Base-by-base conservation (phyloP, 1,140 invertebrate species). In the Acromyrmex heyeri region DNA sequence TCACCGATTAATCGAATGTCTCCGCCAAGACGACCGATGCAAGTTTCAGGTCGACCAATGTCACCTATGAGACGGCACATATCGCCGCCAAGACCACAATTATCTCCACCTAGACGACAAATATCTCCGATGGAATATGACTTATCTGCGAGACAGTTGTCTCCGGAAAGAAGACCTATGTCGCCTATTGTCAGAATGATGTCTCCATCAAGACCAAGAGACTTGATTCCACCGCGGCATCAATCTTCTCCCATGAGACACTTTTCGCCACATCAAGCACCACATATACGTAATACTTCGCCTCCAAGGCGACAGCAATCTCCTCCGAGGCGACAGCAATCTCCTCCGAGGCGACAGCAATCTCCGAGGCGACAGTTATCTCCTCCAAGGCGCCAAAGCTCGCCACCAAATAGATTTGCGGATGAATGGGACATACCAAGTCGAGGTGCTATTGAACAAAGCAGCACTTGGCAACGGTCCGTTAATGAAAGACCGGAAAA, bases 381-480 rank as follows among this genome's bases (percentile, higher is more conserved):
- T 0, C 91, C 93, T 18, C 72, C 77, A 12, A 85, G 87, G 10
- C 76, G 78, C 1, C 91, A 89, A 27, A 72, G 27, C 5, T 90
- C 92, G 6, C 91, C 92, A 21, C 61, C 61, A 0, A 87, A 87
- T 55, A 89, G 91, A 62, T 93, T 91, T 34, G 79, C 61, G 7
- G 94, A 95, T 69, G 94, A 95, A 0, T 95, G 95, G 95, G 94
- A 95, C 38, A 95, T 95, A 78, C 95, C 94, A 0, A 95, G 89
- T 27, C 90, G 94, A 75, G 92, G 94, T 14, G 92, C 94, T 1
- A 64, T 93, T 7, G 92, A 93, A 65, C 91, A 95, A 48, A 90
- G 79, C 34, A 91, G 73, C 55, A 92, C 78, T 57, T 93, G 90
- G 90, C 24, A 27, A 7, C 91, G 92, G 5, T 79, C 92, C 18